Evolutionary conservation across 2,888 invertebrate genomes (phyloP), one percentile per base, ranked within the genome.

Genomic region (Papilio elwesi): DNA sequence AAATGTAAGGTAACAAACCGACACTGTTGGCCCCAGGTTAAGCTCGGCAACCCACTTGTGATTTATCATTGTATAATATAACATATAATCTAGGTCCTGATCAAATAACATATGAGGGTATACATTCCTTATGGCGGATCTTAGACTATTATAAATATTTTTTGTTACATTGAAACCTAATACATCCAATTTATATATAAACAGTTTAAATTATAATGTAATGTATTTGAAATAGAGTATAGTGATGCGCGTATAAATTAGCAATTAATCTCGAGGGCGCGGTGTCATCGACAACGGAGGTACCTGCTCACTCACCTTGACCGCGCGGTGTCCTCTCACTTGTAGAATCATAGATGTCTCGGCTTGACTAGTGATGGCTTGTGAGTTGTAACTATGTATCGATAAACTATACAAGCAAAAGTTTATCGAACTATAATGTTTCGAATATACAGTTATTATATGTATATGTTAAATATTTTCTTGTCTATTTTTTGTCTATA

Each of bases 241-340:
- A 77, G 81, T 77, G 78, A 82, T 78, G 79, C 75, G 77, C 79
- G 83, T 83, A 85, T 82, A 79, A 84, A 84, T 78, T 82, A 82
- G 81, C 85, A 85, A 89, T 86, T 85, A 86, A 87, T 86, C 85
- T 87, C 80, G 84, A 84, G 84, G 85, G 84, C 81, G 80, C 83
- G 80, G 86, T 88, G 87, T 88, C 88, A 89, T 87, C 87, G 85
- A 79, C 83, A 84, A 83, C 86, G 65, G 36, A 16, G 83, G 86
- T 85, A 85, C 83, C 82, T 83, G 85, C 89, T 88, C 84, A 90
- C 88, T 92, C 85, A 87, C 91, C 92, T 92, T 92, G 92, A 92
- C 92, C 91, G 90, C 87, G 79, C 83, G 83, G 84, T 88, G 89
- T 88, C 91, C 90, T 90, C 90, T 90, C 90, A 89, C 90, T 90